Conservation (phyloP, 2,113 vertebrate species). For the Grantiella picta region DNA sequence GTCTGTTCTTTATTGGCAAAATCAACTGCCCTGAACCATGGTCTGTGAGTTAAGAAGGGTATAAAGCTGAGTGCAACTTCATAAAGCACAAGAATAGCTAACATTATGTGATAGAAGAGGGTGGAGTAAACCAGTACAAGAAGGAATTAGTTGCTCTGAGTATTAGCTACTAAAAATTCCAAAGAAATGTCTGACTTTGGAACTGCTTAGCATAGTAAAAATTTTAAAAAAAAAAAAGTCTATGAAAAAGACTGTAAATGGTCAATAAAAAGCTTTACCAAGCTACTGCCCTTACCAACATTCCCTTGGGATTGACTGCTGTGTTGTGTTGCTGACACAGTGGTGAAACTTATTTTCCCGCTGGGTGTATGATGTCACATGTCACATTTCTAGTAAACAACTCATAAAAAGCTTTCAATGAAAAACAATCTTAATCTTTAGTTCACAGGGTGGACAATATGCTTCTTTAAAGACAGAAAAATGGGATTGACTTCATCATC, state of each 20-base stretch:
- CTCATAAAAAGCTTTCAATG: background rate
- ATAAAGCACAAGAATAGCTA: background rate
- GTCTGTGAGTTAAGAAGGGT: background rate
- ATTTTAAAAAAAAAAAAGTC: too few species aligned
- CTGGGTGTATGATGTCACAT: background rate
- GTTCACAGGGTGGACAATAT: background rate
- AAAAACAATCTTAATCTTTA: background rate
- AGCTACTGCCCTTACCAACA: background rate
- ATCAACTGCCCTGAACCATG: background rate
- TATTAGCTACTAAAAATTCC: background rate
- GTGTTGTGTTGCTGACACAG: background rate
- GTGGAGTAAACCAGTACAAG: background rate
- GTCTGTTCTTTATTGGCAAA: background rate
- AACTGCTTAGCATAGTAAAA: background rate
- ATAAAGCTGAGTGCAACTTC: background rate
- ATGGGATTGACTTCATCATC: background rate
- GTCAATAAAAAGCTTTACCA: background rate
- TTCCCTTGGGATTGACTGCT: background rate
- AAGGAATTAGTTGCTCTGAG: background rate
- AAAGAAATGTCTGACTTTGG: background rate
- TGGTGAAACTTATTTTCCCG: background rate
- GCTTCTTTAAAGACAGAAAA: background rate
- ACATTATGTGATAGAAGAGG: background rate
- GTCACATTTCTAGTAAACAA: background rate
- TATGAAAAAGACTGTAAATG: background rate